phyloP scores from a whole-genome alignment of 2,888 invertebrate genomes.

The Hemaris fuciformis region DNA sequence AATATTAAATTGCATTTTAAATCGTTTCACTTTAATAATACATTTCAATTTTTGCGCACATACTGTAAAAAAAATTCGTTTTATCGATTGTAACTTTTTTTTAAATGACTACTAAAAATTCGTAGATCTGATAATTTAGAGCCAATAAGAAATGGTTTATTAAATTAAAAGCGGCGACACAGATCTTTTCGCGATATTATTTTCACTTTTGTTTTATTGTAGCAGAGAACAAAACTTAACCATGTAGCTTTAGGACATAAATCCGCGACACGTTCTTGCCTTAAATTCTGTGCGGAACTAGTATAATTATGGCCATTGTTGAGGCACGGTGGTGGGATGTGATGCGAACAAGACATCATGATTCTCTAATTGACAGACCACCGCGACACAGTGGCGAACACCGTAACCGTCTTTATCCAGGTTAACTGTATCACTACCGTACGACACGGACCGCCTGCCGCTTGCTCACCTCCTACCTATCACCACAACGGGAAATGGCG shows the following conservation, averaged over 20 bases:
- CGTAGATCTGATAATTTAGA: background rate
- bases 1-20: background rate
- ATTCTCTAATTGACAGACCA: constrained; percentile 69
- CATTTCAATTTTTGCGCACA: background rate
- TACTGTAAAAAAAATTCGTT: background rate
- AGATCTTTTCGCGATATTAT: constrained; percentile 30
- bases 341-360: constrained; percentile 67
- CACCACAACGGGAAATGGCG: constrained; percentile 67
- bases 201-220: constrained; percentile 37
- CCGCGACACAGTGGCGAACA: constrained; percentile 51
- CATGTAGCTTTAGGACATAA: constrained; percentile 7
- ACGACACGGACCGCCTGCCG: constrained; percentile 54
- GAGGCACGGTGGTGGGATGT: constrained; percentile 32
- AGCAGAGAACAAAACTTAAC: background rate
- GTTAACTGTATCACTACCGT: constrained; percentile 72
- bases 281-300: background rate
- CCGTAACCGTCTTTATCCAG: constrained; percentile 62
- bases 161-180: constrained; percentile 45
- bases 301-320: constrained; percentile 7
- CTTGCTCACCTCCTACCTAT: constrained; percentile 37
- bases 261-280: background rate
- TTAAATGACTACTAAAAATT: too few species aligned
- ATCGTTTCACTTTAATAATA: background rate
- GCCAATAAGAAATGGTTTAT: constrained; percentile 28
- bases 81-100: background rate